Evolutionary conservation across 2,888 invertebrate species (phyloP), one percentile per base, ranked within the genome.

Genomic region (Dynastes hyllus): DNA sequence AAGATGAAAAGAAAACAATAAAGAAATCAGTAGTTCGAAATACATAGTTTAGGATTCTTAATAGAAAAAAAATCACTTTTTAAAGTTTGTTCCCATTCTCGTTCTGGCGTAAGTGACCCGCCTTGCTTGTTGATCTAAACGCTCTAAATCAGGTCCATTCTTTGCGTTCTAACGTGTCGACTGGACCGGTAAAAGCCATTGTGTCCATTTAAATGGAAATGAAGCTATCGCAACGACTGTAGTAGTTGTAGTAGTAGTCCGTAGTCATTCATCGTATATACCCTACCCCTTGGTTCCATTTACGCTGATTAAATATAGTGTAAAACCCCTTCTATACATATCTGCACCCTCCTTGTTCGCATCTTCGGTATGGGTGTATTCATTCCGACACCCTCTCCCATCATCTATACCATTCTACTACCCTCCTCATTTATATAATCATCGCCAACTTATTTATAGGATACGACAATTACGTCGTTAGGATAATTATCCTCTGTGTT

Each of bases 401-500:
- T 58, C 55, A 61, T 51, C 51, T 29, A 37, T 37, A 37, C 32
- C 32, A 37, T 37, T 37, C 32, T 4, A 37, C 32, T 37, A 37
- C 50, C 58, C 70, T 77, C 65, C 79, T 45, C 82, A 79, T 79
- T 81, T 78, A 84, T 86, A 86, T 87, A 86, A 53, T 53, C 87
- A 86, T 86, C 86, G 85, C 85, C 85, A 81, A 82, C 82, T 83
- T 81, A 82, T 81, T 83, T 81, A 86, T 83, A 85, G 87, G 88
- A 88, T 88, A 87, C 86, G 85, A 85, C 87, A 87, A 88, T 88
- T 88, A 88, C 76, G 65, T 75, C 77, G 80, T 82, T 83, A 83
- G 82, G 85, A 85, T 86, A 85, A 86, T 86, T 85, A 84, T 85
- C 83, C 71, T 80, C 71, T 80, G 78, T 66, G 16, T 53, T 16